Evolutionary conservation across 2,113 vertebrate species (phyloP), one percentile per base, ranked within the genome.

Genomic region (Gavialis gangeticus): DNA sequence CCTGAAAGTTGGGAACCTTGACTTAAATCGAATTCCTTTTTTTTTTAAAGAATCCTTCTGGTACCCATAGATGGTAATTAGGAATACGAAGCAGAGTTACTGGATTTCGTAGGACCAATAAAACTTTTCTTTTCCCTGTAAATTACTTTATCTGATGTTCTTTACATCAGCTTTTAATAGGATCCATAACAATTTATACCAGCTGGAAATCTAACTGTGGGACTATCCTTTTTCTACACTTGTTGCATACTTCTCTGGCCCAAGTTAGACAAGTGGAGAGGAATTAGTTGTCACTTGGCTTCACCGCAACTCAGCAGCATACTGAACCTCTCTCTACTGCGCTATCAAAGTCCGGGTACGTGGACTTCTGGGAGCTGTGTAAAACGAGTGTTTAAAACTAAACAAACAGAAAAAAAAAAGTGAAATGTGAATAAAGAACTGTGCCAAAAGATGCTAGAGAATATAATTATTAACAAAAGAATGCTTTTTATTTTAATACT

Each of bases 261-360:
- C 77, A 55, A 2, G 3, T 73, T 87, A 79, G 57, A 66, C 71
- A 76, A 75, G 71, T 71, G 75, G 57, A 82, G 91, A 75, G 24
- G 73, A 75, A 87, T 54, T 34, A 73, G 2, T 55, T 94, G 89
- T 91, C 62, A 24, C 27, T 76, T 73, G 87, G 67, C 10, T 69
- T 22, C 67, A 30, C 18, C 12, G 18, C n/a, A 21, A 11, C 30
- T 69, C 19, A 69, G 19, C 34, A 34, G 57, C 12, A 6, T 17
- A 37, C 88, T 89, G 90, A 89, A 85, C 91, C 58, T 77, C 54
- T 77, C 57, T 64, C 76, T 30, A 76, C 54, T 91, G 76, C 76
- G 79, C 84, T 67, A 79, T 28, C 85, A 91, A 87, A 95, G 86
- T 82, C 25, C 66, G 30, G 76, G 66, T 85, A 89, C 84, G 87